These are phyloP conservation scores for Sebastes trivittatus DNA, from an alignment of 2,797 vertebrate species.

Conservation along the genomic window DNA sequence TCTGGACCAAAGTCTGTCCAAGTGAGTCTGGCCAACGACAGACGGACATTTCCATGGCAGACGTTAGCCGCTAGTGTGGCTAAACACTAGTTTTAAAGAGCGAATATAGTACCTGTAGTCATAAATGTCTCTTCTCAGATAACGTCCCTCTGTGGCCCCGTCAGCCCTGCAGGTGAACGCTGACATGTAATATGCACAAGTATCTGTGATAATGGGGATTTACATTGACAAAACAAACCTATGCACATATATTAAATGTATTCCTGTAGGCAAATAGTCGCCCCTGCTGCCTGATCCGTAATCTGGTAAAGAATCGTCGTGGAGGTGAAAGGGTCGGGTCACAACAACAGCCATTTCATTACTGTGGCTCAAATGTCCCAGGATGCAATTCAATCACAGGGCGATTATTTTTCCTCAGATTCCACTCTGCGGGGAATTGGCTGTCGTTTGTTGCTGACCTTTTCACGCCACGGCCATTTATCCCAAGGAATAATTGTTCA, in stretches of 20 bases:
- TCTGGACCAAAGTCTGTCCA: neutral
- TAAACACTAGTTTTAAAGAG: neutral
- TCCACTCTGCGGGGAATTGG: conserved; percentile 75
- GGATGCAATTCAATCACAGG: conserved; percentile 79
- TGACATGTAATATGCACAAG: conserved; percentile 67
- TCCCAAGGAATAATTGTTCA: conserved; percentile 71
- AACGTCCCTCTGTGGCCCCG: conserved; percentile 3
- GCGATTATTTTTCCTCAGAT: conserved; percentile 76
- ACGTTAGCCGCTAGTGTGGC: neutral
- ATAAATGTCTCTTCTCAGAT: neutral
- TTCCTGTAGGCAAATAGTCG: conserved; percentile 80
- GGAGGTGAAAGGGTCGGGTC: conserved; percentile 72
- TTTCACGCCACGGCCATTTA: conserved; percentile 72
- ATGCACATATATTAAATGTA: conserved; percentile 71
- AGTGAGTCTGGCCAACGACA: neutral
- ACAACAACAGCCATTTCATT: conserved; percentile 84
- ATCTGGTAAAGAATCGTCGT: conserved; percentile 71
- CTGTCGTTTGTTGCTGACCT: conserved; percentile 71
- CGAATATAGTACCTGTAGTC: neutral
- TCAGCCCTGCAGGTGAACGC: conserved; percentile 51
- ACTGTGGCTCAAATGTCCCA: conserved; percentile 74
- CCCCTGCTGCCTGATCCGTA: conserved; percentile 64
- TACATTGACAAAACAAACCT: conserved; percentile 71
- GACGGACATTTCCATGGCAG: neutral
- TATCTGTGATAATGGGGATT: conserved; percentile 74